Base-by-base conservation (phyloP, 2,888 invertebrate species). In the Acanthacorydalis orientalis region DNA sequence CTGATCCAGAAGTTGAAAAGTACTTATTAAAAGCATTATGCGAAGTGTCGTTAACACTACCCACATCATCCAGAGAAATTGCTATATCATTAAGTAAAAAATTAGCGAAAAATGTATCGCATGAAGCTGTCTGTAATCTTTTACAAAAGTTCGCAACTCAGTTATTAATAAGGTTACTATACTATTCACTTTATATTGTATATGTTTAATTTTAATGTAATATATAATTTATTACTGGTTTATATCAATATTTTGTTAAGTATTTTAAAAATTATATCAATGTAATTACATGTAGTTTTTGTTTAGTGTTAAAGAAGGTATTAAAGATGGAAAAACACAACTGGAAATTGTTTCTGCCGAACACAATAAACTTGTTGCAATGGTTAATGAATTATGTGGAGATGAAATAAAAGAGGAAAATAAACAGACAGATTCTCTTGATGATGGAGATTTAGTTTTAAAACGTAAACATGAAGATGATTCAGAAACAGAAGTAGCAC, bases 71-170 rank as follows among this genome's bases (percentile, higher is more conserved):
- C 0, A 70, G 70, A 3, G 78, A 79, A 51, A 65, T 88, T 15
- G 66, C 75, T 1, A 68, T 72, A 51, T 72, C 70, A 49, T 74
- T 72, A 49, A 71, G 65, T 51, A 71, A 69, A 57, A 68, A 64
- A 64, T 58, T 67, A 54, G 68, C 67, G 54, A 66, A 68, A 44
- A 68, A 70, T 51, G 69, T 78, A 7, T 68, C 74, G 4, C 74
- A 78, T 52, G 68, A 74, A 43, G 70, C 77, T 53, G 72, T 88
- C 8, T 78, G 80, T 54, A 83, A 82, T 61, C 70, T 87, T 43
- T 63, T 88, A 4, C 78, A 82, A 55, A 87, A 87, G 62, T 77
- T 88, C 61, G 77, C 84, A 2, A 75, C 78, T n/a, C 86, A 86
- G 60, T 78, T 80, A 58, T 62, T 83, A 46, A 77, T 84, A 50